Evolutionary conservation across 2,797 vertebrate species (phyloP), one percentile per base, ranked within the genome.

Genomic region (Myripristis murdjan): DNA sequence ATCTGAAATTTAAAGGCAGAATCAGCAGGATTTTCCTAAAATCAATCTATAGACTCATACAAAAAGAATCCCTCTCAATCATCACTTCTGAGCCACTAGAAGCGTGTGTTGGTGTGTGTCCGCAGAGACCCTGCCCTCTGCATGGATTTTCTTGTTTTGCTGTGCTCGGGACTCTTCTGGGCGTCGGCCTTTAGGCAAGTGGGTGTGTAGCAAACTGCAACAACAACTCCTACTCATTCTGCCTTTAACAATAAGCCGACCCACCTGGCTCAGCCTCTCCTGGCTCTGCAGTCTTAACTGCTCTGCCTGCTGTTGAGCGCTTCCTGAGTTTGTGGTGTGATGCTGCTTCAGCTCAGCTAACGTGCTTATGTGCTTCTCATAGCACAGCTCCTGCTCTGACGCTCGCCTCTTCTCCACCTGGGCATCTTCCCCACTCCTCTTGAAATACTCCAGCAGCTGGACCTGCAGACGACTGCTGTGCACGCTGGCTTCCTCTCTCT

Each of bases 401-500:
- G 1, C 61, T 0, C 1, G 56, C 41, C 54, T 57, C 0, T 57
- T 20, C 62, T 90, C 91, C 16, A 58, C 61, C 26, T 51, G 73
- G 6, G 2, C 4, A 2, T 85, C 55, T 1, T 88, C 86, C 0
- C 53, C 24, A n/a, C 82, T 72, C 74, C 90, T 94, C 37, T 31
- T 92, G n/a, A 96, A 82, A 37, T 91, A 72, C 43, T 91, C 87
- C 0, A 18, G 79, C 54, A 96, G 89, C 83, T 77, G 89, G 44
- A 55, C 43, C 83, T 97, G 95, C 65, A 96, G 88, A 74, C 77
- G 89, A 6, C 15, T 0, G 73, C 82, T 94, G 53, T 33, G 80
- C 22, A 83, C 88, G n/a, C 39, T 79, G 70, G 89, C 87, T 18
- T 69, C 61, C 5, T 87, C 68, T 1, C 83, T 85, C 71, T 96